phyloP scores from a whole-genome alignment of 2,113 vertebrate genomes.

The Pelusios castaneus region DNA sequence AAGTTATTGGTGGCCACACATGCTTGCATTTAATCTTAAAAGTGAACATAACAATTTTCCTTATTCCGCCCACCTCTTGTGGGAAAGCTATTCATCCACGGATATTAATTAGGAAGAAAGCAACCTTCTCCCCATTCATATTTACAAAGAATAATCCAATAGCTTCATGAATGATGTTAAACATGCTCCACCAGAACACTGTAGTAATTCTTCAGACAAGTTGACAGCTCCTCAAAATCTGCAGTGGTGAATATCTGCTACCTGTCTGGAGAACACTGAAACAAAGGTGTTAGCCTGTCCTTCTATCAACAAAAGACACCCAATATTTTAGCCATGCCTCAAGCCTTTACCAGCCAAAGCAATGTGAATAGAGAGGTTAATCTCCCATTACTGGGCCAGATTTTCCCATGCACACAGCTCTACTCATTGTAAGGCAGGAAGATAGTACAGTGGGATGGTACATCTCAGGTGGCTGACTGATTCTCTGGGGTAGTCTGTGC shows the following conservation, averaged over 20 bases:
- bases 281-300: background rate
- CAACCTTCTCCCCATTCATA: background rate
- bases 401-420: background rate
- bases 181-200: background rate
- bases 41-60: background rate
- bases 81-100: background rate
- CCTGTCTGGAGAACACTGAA: background rate
- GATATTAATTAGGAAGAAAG: background rate
- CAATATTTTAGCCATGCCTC: background rate
- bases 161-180: background rate
- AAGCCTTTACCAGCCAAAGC: background rate
- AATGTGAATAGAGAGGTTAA: background rate
- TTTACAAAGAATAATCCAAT: background rate
- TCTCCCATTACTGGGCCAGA: background rate
- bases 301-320: background rate
- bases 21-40: background rate
- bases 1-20: background rate
- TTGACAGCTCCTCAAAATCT: background rate
- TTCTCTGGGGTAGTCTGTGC: background rate
- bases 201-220: background rate
- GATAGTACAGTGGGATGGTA: accelerated
- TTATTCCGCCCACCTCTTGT: background rate
- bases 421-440: background rate
- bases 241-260: background rate
- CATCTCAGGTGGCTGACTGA: accelerated